Conservation (phyloP, 2,888 invertebrate genomes). For the Perizoma affinitatum region DNA sequence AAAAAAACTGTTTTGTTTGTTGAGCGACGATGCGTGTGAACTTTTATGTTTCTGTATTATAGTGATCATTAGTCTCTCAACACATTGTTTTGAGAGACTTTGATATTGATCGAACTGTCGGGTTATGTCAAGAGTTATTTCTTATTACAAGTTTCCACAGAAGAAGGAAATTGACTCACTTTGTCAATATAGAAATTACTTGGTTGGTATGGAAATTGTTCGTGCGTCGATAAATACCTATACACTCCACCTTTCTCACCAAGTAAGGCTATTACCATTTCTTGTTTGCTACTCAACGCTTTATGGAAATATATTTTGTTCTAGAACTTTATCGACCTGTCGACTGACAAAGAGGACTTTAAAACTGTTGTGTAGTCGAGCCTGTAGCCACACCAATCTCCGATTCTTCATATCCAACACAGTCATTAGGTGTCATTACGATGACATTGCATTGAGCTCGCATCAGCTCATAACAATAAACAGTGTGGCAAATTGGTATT, state of each 20-base stretch:
- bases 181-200: too few species aligned
- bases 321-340: too few species aligned
- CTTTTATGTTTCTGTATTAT: slow-evolving; percentile 37
- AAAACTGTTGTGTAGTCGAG: slow-evolving; percentile 19
- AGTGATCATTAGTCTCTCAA: background rate
- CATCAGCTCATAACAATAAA: slow-evolving; percentile 67
- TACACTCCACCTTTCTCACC: too few species aligned
- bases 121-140: too few species aligned
- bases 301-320: too few species aligned
- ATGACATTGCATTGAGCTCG: slow-evolving; percentile 54
- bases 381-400: slow-evolving; percentile 42
- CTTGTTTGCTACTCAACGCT: too few species aligned
- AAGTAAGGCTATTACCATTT: too few species aligned
- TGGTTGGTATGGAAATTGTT: too few species aligned
- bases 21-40: slow-evolving; percentile 67
- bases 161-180: too few species aligned
- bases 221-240: too few species aligned
- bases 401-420: background rate
- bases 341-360: too few species aligned
- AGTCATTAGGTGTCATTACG: slow-evolving; percentile 55
- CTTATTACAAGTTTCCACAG: too few species aligned
- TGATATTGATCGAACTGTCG: slow-evolving; percentile 29
- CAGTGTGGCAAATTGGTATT: slow-evolving; percentile 62
- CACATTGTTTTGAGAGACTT: background rate
- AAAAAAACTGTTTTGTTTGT: slow-evolving; percentile 63